Base-by-base conservation (phyloP, 1,140 invertebrate genomes). In the Conopomorpha cramerella region DNA sequence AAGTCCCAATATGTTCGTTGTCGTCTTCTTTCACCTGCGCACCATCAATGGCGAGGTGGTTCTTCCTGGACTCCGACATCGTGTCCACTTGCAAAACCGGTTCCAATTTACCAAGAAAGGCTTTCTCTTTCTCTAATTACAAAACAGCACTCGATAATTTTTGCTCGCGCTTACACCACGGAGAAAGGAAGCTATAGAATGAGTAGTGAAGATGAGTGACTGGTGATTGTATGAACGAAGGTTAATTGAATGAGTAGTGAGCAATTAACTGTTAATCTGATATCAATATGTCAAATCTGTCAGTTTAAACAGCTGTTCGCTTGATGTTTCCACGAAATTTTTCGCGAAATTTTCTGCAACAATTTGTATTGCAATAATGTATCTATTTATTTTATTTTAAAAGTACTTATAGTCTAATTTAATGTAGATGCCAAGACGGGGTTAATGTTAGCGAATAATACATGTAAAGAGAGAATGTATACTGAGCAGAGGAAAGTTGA, bases 1-100 rank as follows among this genome's bases (percentile, higher is more conserved):
- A 84, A 38, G 78, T 77, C 7, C 78, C 65, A 38, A 66, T 59
- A 41, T 68, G 56, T 26, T 66, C 60, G 36, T 73, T 67, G 38
- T 66, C 67, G 36, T 73, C 70, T 38, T 66, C 67, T 48, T 61
- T 66, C 45, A 59, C 55, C 41, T 67, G 68, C 19, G 50, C 71
- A 39, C 73, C 73, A 55, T 76, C 70, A 51, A 76, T 72, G 38
- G 54, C 48, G 34, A 72, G 61, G 57, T 63, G 57, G 38, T 70
- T 70, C 55, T 74, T 74, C 35, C 68, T 58, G 29, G 63, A 36
- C 38, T 77, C 73, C 36, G 73, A n/a, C n/a, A n/a, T n/a, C n/a
- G n/a, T n/a, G n/a, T n/a, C n/a, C n/a, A 35, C 49, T 48, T 41
- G 28, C 15, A 18, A 14, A 52, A 51, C 53, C 41, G 43, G 49